Percentiles rank a stretch among this genome's conserved stretches.
Conservation (phyloP, 2,888 invertebrate species). For the Diarsia brunnea region DNA sequence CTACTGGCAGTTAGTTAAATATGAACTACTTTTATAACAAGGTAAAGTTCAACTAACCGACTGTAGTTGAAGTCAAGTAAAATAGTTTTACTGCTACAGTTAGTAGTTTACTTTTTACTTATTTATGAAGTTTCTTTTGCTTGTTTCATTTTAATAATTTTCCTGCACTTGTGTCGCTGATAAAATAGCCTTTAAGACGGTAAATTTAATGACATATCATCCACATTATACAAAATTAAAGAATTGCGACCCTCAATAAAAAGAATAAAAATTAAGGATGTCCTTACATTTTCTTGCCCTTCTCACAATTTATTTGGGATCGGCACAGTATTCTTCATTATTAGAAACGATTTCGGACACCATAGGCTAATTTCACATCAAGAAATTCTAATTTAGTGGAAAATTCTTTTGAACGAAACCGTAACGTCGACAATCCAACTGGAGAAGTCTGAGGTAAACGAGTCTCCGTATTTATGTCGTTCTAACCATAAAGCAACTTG, state of each 20-base stretch:
- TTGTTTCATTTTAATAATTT: slow-evolving; percentile 22
- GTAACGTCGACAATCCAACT: background rate
- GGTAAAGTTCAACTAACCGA: slow-evolving; percentile 56
- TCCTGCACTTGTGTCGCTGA: slow-evolving; percentile 11
- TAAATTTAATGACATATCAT: background rate
- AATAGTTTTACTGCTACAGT: slow-evolving; percentile 40
- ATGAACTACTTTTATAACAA: slow-evolving; percentile 59
- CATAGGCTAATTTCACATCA: background rate
- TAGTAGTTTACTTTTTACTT: slow-evolving; percentile 36
- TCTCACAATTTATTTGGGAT: too few relatives aligned
- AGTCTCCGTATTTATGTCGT: background rate
- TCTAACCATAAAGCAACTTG: background rate
- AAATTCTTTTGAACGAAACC: background rate
- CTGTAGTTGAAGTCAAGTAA: slow-evolving; percentile 40
- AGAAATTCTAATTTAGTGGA: background rate
- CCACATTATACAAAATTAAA: background rate
- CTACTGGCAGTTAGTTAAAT: slow-evolving; percentile 56
- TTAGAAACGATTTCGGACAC: background rate
- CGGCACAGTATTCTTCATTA: background rate
- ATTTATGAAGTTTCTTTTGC: slow-evolving; percentile 32
- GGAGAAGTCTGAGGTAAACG: background rate
- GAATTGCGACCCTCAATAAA: background rate
- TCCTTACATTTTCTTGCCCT: too few relatives aligned
- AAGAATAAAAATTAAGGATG: background rate
- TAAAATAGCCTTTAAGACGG: slow-evolving; percentile 9